A percentile compares a stretch with the other conserved stretches of the same genome.
Conservation (phyloP, 1,140 invertebrate genomes). For the Lasioglossum albipes region DNA sequence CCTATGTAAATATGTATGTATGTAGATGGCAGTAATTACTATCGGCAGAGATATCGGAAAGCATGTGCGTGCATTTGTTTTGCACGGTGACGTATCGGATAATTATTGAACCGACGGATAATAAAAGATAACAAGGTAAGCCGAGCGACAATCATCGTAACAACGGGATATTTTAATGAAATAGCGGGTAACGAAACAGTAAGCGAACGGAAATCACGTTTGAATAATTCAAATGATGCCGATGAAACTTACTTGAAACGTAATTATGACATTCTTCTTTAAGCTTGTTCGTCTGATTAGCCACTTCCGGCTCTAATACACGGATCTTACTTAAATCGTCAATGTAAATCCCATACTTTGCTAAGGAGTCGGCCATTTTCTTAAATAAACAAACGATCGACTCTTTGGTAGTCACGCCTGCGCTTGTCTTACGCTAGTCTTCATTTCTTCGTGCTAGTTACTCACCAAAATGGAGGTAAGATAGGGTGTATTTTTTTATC, state of each 20-base stretch:
- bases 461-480: constrained; percentile 44
- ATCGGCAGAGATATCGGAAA: not conserved
- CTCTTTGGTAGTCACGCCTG: constrained; percentile 27
- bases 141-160: not conserved
- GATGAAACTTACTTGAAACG: constrained; percentile 85
- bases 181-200: not conserved
- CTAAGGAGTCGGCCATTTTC: constrained; percentile 86
- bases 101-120: constrained; percentile 4
- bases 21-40: constrained; percentile 48
- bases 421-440: constrained; percentile 26
- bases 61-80: constrained; percentile 33
- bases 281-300: constrained; percentile 88
- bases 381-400: constrained; percentile 43
- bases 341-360: constrained; percentile 89
- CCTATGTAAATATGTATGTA: constrained; percentile 23
- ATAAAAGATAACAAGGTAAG: constrained; percentile 17
- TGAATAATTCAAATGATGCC: not conserved
- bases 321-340: constrained; percentile 93
- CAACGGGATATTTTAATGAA: not conserved
- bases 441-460: constrained; percentile 44
- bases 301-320: constrained; percentile 88
- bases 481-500: constrained; percentile 17
- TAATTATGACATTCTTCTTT: constrained; percentile 92
- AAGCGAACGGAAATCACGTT: not conserved
- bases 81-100: not conserved